These are phyloP conservation scores for Erpetoichthys calabaricus DNA, from an alignment of 2,797 vertebrate species.

Conservation along the genomic window DNA sequence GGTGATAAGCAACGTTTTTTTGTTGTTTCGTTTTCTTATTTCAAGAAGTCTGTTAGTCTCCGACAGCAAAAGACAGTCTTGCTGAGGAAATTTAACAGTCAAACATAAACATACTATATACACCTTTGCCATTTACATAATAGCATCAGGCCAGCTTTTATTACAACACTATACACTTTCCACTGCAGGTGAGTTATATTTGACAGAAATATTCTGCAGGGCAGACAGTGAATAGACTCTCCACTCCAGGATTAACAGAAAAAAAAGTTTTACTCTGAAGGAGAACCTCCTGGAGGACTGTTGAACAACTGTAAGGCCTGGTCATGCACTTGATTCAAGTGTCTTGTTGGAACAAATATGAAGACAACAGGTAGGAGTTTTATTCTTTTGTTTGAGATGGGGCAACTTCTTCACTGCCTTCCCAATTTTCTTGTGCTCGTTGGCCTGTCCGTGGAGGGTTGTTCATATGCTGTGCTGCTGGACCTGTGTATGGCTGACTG, in stretches of 20 bases:
- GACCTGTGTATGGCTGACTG: slow-evolving; percentile 95
- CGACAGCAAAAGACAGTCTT: slow-evolving; percentile 79
- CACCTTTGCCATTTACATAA: slow-evolving; percentile 95
- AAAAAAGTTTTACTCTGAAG: slow-evolving; percentile 67
- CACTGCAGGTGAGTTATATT: slow-evolving; percentile 84
- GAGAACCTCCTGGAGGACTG: slow-evolving; percentile 65
- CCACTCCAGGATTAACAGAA: slow-evolving; percentile 75
- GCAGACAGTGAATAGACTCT: slow-evolving; percentile 82
- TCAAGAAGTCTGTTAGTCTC: slow-evolving; percentile 79
- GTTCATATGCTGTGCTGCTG: slow-evolving; percentile 98
- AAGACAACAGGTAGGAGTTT: slow-evolving; percentile 32
- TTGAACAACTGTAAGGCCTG: slow-evolving; percentile 74
- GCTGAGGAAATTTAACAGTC: slow-evolving; percentile 92
- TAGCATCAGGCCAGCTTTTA: slow-evolving; percentile 84
- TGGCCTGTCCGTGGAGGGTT: slow-evolving; percentile 91
- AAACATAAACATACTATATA: slow-evolving; percentile 99
- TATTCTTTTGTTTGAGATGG: slow-evolving; percentile 90
- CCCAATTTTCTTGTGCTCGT: slow-evolving; percentile 97
- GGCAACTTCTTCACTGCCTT: slow-evolving; percentile 86
- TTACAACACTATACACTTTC: slow-evolving; percentile 91
- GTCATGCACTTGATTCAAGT: slow-evolving; percentile 56
- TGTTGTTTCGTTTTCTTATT: slow-evolving; percentile 51
- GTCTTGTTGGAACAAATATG: slow-evolving; percentile 70
- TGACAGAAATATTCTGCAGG: slow-evolving; percentile 79
- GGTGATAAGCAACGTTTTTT: slow-evolving; percentile 73